Evolutionary conservation across 2,113 vertebrate species (phyloP), one percentile per base, ranked within the genome.

Genomic region (Coryphaenoides rupestris): DNA sequence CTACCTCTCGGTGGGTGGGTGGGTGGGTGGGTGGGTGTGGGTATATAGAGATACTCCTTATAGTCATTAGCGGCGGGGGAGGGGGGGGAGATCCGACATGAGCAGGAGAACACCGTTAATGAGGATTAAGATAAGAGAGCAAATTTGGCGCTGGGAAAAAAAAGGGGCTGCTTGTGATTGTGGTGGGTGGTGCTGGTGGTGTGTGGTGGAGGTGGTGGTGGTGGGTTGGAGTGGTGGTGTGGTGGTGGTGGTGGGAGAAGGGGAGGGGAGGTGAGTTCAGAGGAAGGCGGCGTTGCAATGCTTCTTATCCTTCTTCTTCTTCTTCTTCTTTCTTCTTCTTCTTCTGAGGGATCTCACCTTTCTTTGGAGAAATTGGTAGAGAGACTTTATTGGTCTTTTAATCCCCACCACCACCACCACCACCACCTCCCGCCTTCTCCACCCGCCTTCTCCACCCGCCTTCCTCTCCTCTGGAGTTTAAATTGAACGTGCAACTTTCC

Each of bases 341-440:
- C 75, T 73, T 47, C 65, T 47, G 50, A 47, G n/a, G 66, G 63
- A 58, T 79, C 69, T 70, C 53, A 55, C 55, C 40, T 24, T 70
- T 50, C 59, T 76, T 74, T 68, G 60, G 60, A 66, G 61, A 66
- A 81, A 63, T 54, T n/a, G 62, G 63, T 64, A 56, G 56, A 71
- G 66, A 5, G 74, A 76, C 72, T 82, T 80, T 76, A 80, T 82
- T 81, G 71, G 72, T 65, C 75, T 45, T 78, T 85, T 84, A 84
- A 82, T 83, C 55, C 66, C 58, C 74, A 76, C 73, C 55, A 57
- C 28, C 33, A 7, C 33, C 33, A 40, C 33, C 28, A 33, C 28
- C 5, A 7, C 28, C 28, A 1, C 28, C 28, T 33, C 10, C 28
- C 28, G 5, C 28, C 28, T 33, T n/a, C n/a, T n/a, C n/a, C 28